Percentiles rank a stretch among this genome's conserved stretches.
phyloP scores from a whole-genome alignment of 2,888 invertebrate species.

The Drosophila dives region DNA sequence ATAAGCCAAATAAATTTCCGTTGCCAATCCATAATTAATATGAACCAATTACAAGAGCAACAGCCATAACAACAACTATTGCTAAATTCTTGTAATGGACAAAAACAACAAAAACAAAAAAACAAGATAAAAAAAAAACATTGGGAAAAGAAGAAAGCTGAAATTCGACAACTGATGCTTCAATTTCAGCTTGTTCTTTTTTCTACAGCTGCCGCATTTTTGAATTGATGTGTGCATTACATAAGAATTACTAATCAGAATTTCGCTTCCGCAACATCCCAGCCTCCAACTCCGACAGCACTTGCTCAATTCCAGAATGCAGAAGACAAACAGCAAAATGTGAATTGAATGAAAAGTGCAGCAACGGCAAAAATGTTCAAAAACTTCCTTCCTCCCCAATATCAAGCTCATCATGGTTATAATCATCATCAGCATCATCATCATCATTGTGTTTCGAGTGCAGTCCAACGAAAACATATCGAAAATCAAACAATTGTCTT shows the following conservation, averaged over 20 bases:
- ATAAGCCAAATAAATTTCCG: constrained; percentile 77
- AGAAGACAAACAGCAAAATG: constrained; percentile 54
- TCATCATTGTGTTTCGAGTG: constrained; percentile 25
- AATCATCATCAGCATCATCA: constrained; percentile 4
- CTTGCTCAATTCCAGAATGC: constrained; percentile 17
- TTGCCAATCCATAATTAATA: constrained; percentile 79
- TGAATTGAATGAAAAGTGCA: constrained; percentile 68
- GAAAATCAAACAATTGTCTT: constrained; percentile 80
- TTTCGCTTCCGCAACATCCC: constrained; percentile 25
- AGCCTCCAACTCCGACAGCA: background rate
- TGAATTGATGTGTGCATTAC: constrained; percentile 72
- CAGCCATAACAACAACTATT: constrained; percentile 16
- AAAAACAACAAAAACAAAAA: constrained; percentile 25
- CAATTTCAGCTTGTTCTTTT: background rate
- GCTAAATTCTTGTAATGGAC: constrained; percentile 45
- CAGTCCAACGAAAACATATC: constrained; percentile 64
- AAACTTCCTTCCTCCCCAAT: constrained; percentile 18
- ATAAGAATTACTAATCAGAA: constrained; percentile 67
- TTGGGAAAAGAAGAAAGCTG: constrained; percentile 18
- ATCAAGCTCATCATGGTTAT: background rate
- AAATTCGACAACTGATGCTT: constrained; percentile 32
- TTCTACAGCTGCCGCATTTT: constrained; percentile 16
- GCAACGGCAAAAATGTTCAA: constrained; percentile 51
- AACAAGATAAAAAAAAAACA: background rate
- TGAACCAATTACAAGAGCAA: constrained; percentile 62